Evolutionary conservation across 2,888 invertebrate species (phyloP), one percentile per base, ranked within the genome.

Genomic region (Aelia acuminata): DNA sequence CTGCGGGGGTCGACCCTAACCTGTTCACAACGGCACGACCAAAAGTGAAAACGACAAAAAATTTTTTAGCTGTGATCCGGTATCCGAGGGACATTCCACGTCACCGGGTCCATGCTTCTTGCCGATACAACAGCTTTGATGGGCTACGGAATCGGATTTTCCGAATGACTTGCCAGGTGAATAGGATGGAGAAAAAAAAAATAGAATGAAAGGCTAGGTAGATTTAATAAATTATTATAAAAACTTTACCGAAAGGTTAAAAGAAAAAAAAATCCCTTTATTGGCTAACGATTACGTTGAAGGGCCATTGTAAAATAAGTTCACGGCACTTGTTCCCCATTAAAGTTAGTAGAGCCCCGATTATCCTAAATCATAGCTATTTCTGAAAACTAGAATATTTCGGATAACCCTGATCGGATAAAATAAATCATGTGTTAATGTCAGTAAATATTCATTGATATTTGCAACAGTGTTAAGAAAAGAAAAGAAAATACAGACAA

Each of bases 11-110:
- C 63, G 31, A 31, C 63, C 63, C 63, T 18, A 63, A 63, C 63
- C 63, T 63, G 31, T 63, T 63, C 63, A 63, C 63, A 63, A 63
- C 63, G 63, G 63, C 63, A 63, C 63, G 63, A 63, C 63, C 63
- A 63, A 63, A 63, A 63, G 63, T 63, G 63, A 63, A 63, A 63
- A 63, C 63, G 31, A 63, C 63, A 63, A 63, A 63, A 63, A 63
- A 63, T 11, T 35, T n/a, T 63, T 63, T 63, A 63, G 63, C 63
- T 63, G 63, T 63, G 63, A 63, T 63, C 63, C 63, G 63, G 63
- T 63, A 63, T 63, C 63, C 31, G 63, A 63, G 63, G 63, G 63
- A 63, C 63, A 63, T 63, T 63, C 63, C 63, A 63, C 63, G 63
- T 63, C 63, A 63, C 5, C 31, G 31, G 7, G 63, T 5, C 63